Evolutionary conservation across 1,140 invertebrate genomes (phyloP).

Genomic region (Nymphalis io): DNA sequence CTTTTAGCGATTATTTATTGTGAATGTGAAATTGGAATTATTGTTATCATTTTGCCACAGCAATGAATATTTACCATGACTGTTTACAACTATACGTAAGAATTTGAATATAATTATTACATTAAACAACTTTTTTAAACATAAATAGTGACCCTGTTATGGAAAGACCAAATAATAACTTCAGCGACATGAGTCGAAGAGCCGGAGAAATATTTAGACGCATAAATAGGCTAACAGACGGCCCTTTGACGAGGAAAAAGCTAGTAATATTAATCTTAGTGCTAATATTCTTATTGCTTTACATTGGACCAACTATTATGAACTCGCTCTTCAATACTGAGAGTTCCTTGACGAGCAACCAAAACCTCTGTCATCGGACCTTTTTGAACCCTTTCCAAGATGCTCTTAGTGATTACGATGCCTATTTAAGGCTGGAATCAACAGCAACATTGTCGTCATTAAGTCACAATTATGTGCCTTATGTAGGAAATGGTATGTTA

Average conservation of each 20-base stretch:
- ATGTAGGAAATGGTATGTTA: conserved; percentile 90
- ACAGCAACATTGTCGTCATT: conserved; percentile 70
- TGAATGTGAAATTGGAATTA: conserved; percentile 12
- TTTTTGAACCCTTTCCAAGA: conserved; percentile 82
- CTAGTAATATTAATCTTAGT: conserved; percentile 83
- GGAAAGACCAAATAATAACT: conserved; percentile 59
- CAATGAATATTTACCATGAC: conserved; percentile 28
- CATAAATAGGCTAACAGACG: conserved; percentile 82
- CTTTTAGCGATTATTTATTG: conserved; percentile 36
- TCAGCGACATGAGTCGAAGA: conserved; percentile 66
- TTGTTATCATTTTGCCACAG: conserved; percentile 15
- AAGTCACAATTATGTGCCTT: conserved; percentile 85
- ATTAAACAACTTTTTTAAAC: background rate
- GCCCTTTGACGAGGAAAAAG: conserved; percentile 85
- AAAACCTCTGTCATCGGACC: conserved; percentile 84
- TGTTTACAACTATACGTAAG: conserved; percentile 14
- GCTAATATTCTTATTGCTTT: conserved; percentile 83
- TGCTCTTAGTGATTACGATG: conserved; percentile 84
- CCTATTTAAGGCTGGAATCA: conserved; percentile 84
- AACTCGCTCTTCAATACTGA: conserved; percentile 82
- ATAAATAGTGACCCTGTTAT: conserved; percentile 40
- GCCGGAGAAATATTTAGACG: conserved; percentile 76
- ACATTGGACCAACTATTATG: conserved; percentile 84
- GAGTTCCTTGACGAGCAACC: conserved; percentile 74
- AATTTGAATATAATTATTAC: background rate